Evolutionary conservation across 2,888 invertebrate species (phyloP), one percentile per base, ranked within the genome.

Genomic region (Tipula unca): DNA sequence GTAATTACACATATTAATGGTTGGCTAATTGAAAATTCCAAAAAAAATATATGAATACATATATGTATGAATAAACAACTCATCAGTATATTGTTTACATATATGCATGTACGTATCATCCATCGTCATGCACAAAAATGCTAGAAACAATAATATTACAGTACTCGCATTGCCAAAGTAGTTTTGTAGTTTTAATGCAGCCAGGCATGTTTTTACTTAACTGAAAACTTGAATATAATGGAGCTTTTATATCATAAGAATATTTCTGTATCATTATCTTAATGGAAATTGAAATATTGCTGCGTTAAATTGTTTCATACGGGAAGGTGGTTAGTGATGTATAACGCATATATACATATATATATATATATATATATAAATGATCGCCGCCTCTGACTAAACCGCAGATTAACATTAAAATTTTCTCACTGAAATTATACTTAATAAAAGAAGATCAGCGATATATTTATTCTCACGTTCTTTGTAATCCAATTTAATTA

Each of bases 1-100:
- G 69, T 69, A 69, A 69, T 69, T 69, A 69, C 69, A 69, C 69
- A 69, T 69, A 69, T 69, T 69, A 69, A 69, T 69, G 69, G 69
- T 25, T 69, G 69, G 69, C 69, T 69, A 69, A 69, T 69, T 69
- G 20, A 69, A 69, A 69, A 69, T 25, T 69, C 69, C 69, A 69
- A 69, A 69, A 69, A 17, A 48, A 20, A 54, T 10, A 69, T 25
- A 25, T 25, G 25, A 69, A 69, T 10, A 69, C 4, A 32, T 6
- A 32, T 6, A 6, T 32, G 32, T 32, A 6, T 32, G 32, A 32
- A 32, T 13, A 69, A 69, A 17, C 48, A 48, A 48, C 48, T n/a
- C n/a, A n/a, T n/a, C 48, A 69, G 69, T 25, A 3, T 69, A 69
- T 69, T 69, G 69, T 69, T 69, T 69, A 25, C 25, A n/a, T n/a